Percentiles rank a stretch among this genome's conserved stretches.
phyloP scores from a whole-genome alignment of 2,888 invertebrate genomes.

The Taphrorychus bicolor region DNA sequence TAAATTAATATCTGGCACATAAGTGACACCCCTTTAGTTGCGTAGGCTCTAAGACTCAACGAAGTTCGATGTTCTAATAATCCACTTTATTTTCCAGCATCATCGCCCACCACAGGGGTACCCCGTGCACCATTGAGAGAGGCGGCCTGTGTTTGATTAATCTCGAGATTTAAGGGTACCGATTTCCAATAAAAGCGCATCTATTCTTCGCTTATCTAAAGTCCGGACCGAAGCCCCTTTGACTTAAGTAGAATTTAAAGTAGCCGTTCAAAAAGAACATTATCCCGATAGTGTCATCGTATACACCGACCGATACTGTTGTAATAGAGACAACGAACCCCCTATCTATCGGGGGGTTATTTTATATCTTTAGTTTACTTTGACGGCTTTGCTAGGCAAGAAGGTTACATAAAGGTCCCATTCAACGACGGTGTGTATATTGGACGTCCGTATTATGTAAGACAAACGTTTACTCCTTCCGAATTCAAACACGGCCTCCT shows the following conservation, averaged over 20 bases:
- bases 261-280: conserved; percentile 6
- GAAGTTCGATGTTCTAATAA: not conserved
- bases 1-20: not conserved
- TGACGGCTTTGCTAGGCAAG: not conserved
- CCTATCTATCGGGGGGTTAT: conserved; percentile 5
- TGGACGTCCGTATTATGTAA: conserved; percentile 3
- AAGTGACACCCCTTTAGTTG: not conserved
- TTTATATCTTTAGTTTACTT: conserved; percentile 1
- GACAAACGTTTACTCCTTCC: conserved; percentile 9
- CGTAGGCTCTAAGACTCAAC: not conserved
- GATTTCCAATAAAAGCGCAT: conserved; percentile 7
- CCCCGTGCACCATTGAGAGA: too few species aligned
- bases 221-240: conserved; percentile 2
- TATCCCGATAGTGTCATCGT: conserved; percentile 5
- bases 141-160: too few species aligned
- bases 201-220: conserved; percentile 7
- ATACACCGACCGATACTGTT: not conserved
- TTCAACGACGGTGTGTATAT: conserved; percentile 2
- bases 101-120: not conserved
- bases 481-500: not conserved
- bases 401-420: not conserved
- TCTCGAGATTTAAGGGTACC: conserved; percentile 1
- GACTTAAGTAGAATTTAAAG: conserved; percentile 12
- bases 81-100: too few species aligned
- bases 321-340: not conserved